Evolutionary conservation across 2,113 vertebrate genomes (phyloP), one percentile per base, ranked within the genome.

Genomic region (Mola mola): DNA sequence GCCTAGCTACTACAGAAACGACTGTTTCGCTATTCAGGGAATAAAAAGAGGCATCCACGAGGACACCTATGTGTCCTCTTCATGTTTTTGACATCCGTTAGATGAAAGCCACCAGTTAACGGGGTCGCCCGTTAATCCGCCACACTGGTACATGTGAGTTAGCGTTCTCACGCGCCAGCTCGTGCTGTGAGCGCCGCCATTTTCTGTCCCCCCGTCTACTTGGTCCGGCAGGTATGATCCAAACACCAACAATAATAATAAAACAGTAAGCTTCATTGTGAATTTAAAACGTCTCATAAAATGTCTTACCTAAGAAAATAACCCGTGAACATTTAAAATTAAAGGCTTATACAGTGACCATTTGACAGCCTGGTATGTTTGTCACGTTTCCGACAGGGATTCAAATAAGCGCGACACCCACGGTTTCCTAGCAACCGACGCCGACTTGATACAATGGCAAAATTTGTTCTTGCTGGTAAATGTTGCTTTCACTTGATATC

Each of bases 401-500:
- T 10, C 4, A 52, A 55, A 56, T 51, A 17, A 36, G 34, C n/a
- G 47, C 2, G 29, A 70, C 51, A 33, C 3, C 7, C 0, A 1
- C 1, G 0, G 88, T 89, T 63, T 56, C 81, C 42, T 68, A 72
- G 91, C 86, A 92, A 92, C 90, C 10, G 12, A 25, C 10, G 12
- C 20, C 42, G 33, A 22, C 20, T 12, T 4, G 6, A 3, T 4
- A 65, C 0, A 34, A 94, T 94, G 93, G 92, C 92, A 0, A 92
- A 88, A 50, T 93, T 94, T 86, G 91, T 93, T 1, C 64, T 94
- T 0, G 92, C 92, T 57, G 93, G 93, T 94, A 88, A 20, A 20
- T 13, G 10, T 46, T 24, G 5, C 13, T 51, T 76, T 42, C 13
- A 43, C 42, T 46, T 8, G 2, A 20, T 15, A 7, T 16, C 24